Percentiles rank a stretch among this genome's conserved stretches.
phyloP scores from a whole-genome alignment of 2,113 vertebrate species.

The Gadus chalcogrammus region DNA sequence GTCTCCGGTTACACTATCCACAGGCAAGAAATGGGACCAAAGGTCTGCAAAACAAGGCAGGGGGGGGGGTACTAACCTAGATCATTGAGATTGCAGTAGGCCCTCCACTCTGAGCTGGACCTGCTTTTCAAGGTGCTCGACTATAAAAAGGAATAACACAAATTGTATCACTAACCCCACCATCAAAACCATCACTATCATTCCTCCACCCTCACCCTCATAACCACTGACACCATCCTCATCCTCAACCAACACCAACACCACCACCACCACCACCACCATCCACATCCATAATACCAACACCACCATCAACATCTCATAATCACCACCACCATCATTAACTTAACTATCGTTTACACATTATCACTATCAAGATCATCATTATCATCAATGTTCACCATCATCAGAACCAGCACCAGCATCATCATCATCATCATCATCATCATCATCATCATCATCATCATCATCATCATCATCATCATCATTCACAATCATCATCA shows the following conservation, averaged over 20 bases:
- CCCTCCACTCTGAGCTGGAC: conserved; percentile 86
- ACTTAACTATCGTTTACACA: not conserved
- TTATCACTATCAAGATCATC: no score
- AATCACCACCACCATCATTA: no score
- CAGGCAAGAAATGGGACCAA: no score
- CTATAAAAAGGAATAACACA: conserved; percentile 60
- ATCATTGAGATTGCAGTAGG: conserved; percentile 92
- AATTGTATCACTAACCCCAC: not conserved
- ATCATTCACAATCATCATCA: not conserved
- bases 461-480: not conserved
- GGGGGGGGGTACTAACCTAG: conserved; percentile 80
- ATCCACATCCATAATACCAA: no score
- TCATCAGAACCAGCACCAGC: no score
- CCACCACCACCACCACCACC: no score
- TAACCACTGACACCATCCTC: not conserved
- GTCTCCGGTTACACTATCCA: no score
- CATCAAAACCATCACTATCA: no score
- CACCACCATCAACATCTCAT: no score
- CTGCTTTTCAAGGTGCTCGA: conserved; percentile 85
- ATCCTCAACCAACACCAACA: not conserved
- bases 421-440: not conserved
- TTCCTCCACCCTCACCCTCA: no score
- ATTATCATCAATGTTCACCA: no score
- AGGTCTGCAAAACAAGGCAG: no score
- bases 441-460: not conserved